Conservation (phyloP, 2,797 vertebrate species). For the Ctenopoma multispine region DNA sequence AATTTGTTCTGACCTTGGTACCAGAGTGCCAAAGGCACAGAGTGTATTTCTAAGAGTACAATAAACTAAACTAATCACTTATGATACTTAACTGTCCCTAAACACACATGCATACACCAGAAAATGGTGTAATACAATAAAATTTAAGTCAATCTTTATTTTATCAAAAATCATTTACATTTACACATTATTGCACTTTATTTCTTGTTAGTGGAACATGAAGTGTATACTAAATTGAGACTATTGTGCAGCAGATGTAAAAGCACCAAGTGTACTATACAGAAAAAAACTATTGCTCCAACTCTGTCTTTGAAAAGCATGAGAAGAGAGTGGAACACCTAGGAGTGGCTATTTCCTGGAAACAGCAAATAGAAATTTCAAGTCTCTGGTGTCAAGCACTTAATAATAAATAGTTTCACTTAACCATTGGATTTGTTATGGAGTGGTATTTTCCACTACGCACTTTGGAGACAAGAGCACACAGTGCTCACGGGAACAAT, state of each 20-base stretch:
- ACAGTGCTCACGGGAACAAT: constrained; percentile 24
- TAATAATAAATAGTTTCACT: constrained; percentile 1
- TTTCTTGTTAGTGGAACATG: background rate
- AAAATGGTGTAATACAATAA: background rate
- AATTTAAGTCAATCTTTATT: background rate
- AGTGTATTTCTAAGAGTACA: background rate
- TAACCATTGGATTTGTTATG: constrained; percentile 30
- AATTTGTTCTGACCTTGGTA: constrained; percentile 6
- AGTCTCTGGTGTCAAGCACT: background rate
- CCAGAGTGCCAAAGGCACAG: background rate
- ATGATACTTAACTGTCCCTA: background rate
- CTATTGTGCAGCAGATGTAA: background rate
- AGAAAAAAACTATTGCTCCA: background rate
- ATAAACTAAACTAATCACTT: background rate
- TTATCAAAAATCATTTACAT: background rate
- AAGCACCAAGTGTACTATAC: background rate
- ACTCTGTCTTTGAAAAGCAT: background rate
- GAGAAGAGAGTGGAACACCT: background rate
- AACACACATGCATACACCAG: background rate
- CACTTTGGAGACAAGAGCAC: constrained; percentile 24
- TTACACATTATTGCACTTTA: background rate
- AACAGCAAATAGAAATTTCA: background rate
- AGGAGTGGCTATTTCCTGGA: background rate
- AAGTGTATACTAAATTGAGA: background rate
- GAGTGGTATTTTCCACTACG: constrained; percentile 16